Evolutionary conservation across 2,113 vertebrate species (phyloP).

Genomic region (Pedionomus torquatus): DNA sequence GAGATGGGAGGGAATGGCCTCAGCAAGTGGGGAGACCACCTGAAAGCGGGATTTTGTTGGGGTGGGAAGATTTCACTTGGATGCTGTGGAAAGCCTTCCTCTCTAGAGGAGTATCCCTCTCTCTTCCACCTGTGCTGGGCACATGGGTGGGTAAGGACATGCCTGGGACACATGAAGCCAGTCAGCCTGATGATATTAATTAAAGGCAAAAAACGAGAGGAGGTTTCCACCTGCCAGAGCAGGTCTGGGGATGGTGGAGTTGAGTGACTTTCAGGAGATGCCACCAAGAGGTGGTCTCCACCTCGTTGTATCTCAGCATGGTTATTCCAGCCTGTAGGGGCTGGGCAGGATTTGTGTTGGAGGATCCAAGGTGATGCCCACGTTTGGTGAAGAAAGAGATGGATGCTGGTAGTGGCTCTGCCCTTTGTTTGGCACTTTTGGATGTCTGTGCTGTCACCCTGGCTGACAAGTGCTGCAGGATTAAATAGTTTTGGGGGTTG

Average conservation of each 20-base stretch:
- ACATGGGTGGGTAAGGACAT: fast-evolving
- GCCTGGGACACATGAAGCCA: background rate
- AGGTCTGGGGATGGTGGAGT: background rate
- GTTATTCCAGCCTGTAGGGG: background rate
- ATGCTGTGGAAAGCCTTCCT: background rate
- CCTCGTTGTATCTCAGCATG: fast-evolving
- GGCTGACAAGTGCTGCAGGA: background rate
- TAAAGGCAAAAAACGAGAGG: background rate
- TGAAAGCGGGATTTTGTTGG: background rate
- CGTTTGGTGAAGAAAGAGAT: background rate
- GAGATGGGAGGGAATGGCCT: background rate
- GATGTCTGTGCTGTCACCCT: background rate
- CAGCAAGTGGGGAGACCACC: background rate
- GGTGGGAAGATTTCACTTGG: background rate
- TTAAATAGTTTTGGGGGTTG: background rate
- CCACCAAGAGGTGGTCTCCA: background rate
- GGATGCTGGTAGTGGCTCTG: background rate
- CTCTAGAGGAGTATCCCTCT: background rate
- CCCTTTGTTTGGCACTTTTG: background rate
- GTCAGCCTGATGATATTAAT: background rate
- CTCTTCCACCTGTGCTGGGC: fast-evolving
- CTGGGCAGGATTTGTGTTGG: background rate
- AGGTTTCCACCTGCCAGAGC: background rate
- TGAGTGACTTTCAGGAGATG: background rate
- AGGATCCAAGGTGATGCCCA: background rate